Base-by-base conservation (phyloP, 2,113 vertebrate species). In the Delphinapterus leucas region DNA sequence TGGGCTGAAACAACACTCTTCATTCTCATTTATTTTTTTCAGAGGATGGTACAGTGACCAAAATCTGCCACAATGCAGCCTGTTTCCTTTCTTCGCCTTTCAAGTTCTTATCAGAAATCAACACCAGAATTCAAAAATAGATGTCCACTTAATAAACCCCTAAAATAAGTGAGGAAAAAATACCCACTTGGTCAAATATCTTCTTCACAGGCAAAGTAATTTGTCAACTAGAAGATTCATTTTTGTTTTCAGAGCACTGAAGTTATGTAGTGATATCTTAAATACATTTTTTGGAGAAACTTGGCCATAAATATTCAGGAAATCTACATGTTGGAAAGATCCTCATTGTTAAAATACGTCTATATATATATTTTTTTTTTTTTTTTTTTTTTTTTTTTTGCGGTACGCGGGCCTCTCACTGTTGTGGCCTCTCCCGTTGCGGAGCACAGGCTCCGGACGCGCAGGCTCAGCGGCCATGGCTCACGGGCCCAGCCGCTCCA, bases 121-220 rank as follows among this genome's bases (percentile, higher is more conserved):
- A 87, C 80, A 90, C 84, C 86, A 53, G 82, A 97, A 95, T 92
- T 94, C 71, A 92, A 96, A 97, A 91, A 83, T 79, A 26, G 63
- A 63, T 70, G 53, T 96, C 65, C 58, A 90, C 92, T 95, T 87
- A 70, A 77, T 90, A 74, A 93, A 53, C 14, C 47, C 20, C 55
- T 8, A 87, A 80, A 88, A 58, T 36, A 77, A 83, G 18, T 12
- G 41, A 65, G 10, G 47, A 74, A 93, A 86, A 71, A 81, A 38
- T 6, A 28, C 21, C 79, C 1, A n/a, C 58, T 53, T 15, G 44
- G 65, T 28, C 53, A 96, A 89, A 84, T 93, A 93, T 70, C 82
- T 87, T 95, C 86, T 61, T 92, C 96, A 63, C 14, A 97, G 90
- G n/a, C 76, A 82, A 97, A 96, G 58, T 84, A 87, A 96, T 93